Conservation (phyloP, 2,888 invertebrate genomes). For the Dicycla oo region DNA sequence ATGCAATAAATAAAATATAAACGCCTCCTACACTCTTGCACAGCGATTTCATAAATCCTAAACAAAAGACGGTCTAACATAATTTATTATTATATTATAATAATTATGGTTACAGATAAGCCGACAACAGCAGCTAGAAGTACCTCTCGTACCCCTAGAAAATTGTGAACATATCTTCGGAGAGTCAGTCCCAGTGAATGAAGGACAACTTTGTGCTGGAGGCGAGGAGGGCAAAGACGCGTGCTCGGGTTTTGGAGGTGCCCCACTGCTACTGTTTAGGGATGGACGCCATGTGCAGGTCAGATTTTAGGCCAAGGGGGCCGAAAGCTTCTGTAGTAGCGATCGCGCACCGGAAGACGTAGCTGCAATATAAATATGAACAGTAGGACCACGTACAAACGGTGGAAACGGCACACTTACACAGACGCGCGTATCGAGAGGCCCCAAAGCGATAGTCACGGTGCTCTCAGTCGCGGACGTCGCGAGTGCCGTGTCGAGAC, state of each 20-base stretch:
- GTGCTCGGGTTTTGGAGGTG: conserved; percentile 95
- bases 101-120: conserved; percentile 78
- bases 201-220: conserved; percentile 93
- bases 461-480: no score
- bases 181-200: conserved; percentile 91
- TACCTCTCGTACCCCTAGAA: conserved; percentile 92
- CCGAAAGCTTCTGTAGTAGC: no score
- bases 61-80: background rate
- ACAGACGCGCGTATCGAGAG: no score
- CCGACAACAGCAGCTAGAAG: conserved; percentile 92
- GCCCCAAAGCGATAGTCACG: no score
- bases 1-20: background rate
- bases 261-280: conserved; percentile 92
- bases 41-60: background rate
- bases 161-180: conserved; percentile 93
- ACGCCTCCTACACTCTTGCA: no score
- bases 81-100: no score
- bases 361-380: no score
- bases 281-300: conserved; percentile 92
- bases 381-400: no score
- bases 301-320: no score
- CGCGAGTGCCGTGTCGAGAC: no score
- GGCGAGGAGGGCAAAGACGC: conserved; percentile 94
- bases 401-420: no score
- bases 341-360: no score